Conservation (phyloP, 2,797 vertebrate genomes). For the Channa striata region DNA sequence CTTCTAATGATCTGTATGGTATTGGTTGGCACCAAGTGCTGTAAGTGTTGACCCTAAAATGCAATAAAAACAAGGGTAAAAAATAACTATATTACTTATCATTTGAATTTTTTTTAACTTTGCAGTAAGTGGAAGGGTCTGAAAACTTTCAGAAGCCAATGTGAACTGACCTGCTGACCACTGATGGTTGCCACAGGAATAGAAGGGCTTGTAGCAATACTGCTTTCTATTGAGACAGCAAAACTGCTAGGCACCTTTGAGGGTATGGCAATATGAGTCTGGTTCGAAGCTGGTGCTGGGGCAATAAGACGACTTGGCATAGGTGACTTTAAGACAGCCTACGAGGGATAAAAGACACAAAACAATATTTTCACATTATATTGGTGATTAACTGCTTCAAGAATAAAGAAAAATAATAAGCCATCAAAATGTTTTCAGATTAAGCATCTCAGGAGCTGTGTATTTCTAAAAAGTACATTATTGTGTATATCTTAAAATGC, state of each 20-base stretch:
- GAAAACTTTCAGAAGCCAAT: background rate
- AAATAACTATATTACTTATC: no score
- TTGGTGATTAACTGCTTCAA: no score
- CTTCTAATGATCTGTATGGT: conserved; percentile 95
- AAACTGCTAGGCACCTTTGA: conserved; percentile 95
- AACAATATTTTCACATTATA: background rate
- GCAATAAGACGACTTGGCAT: conserved; percentile 97
- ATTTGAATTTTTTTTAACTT: background rate
- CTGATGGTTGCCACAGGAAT: conserved; percentile 99
- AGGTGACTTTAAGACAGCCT: conserved; percentile 93
- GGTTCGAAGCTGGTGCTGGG: conserved; percentile 93
- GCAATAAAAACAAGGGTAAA: conserved; percentile 14
- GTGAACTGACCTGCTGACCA: conserved; percentile 89
- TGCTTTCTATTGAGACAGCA: conserved; percentile 95
- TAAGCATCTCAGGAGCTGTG: background rate
- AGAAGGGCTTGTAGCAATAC: conserved; percentile 90
- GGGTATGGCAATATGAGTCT: conserved; percentile 87
- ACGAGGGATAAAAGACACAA: conserved; percentile 13
- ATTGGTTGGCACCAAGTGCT: conserved; percentile 94
- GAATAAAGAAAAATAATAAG: no score
- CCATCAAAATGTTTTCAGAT: no score
- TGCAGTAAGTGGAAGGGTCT: background rate
- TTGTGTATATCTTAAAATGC: no score
- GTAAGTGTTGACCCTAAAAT: conserved; percentile 92
- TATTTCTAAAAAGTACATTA: no score